A percentile compares a stretch with the other conserved stretches of the same genome.
Evolutionary conservation across 2,797 vertebrate genomes (phyloP).

Genomic region (Morus bassanus): DNA sequence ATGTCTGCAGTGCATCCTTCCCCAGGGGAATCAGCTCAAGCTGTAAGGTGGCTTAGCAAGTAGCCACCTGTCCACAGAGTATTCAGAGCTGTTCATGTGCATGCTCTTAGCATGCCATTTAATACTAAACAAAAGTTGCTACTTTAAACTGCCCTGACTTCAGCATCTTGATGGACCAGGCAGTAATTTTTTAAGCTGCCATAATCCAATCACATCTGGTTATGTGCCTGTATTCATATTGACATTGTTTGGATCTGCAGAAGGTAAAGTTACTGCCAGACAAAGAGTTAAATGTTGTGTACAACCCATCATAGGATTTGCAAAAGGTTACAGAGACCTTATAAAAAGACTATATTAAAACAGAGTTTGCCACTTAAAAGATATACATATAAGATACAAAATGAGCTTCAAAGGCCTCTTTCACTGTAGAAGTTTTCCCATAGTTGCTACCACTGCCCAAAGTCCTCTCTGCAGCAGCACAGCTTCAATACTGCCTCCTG

Average conservation of each 20-base stretch:
- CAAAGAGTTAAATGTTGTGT: not conserved
- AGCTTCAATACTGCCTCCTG: not conserved
- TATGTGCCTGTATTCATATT: not conserved
- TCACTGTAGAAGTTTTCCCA: not conserved
- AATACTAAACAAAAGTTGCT: not conserved
- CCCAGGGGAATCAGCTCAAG: not conserved
- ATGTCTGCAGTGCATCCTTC: not conserved
- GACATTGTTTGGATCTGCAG: not conserved
- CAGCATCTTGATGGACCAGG: not conserved
- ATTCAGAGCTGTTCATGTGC: not conserved
- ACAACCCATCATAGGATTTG: not conserved
- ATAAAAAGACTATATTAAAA: not conserved
- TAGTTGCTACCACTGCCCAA: not conserved
- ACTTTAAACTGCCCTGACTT: not conserved
- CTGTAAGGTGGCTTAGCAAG: not conserved
- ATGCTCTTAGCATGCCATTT: not conserved
- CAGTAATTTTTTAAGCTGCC: not conserved
- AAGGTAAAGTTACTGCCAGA: not conserved
- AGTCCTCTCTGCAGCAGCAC: not conserved
- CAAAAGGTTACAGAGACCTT: not conserved
- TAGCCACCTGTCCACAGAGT: not conserved
- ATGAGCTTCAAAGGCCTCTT: not conserved
- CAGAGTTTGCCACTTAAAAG: not conserved
- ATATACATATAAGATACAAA: not conserved
- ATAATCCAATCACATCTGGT: not conserved